Evolutionary conservation across 2,113 vertebrate species (phyloP).

Genomic region (Psilopogon haemacephalus): DNA sequence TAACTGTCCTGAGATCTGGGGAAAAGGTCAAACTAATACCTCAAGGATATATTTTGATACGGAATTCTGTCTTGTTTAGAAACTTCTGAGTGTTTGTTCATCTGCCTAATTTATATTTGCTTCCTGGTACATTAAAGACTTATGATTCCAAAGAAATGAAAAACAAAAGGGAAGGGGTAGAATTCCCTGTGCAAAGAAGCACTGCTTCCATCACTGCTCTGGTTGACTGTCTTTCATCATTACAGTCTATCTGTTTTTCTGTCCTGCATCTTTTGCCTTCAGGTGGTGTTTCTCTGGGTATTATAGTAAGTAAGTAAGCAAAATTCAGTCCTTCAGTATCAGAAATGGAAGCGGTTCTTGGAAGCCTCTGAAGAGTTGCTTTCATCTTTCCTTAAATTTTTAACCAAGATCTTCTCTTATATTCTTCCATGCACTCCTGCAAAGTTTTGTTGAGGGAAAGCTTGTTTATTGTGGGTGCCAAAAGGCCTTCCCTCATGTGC

Average conservation of each 20-base stretch:
- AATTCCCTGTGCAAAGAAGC: background rate
- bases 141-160: background rate
- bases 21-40: background rate
- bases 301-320: background rate
- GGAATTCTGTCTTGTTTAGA: background rate
- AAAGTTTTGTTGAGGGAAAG: background rate
- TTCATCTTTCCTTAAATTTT: background rate
- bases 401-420: background rate
- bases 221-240: background rate
- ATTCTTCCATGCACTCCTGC: background rate
- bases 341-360: background rate
- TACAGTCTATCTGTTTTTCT: background rate
- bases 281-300: background rate
- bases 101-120: background rate
- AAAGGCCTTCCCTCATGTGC: background rate
- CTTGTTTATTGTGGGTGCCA: background rate
- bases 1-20: background rate
- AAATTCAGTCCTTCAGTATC: background rate
- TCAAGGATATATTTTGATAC: background rate
- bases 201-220: background rate
- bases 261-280: background rate
- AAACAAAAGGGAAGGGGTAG: background rate
- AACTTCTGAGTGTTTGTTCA: background rate
- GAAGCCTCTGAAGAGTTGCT: background rate
- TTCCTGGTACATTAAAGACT: background rate